Percentiles rank a stretch among this genome's conserved stretches.
Conservation (phyloP, 2,113 vertebrate genomes). For the Dascyllus trimaculatus region DNA sequence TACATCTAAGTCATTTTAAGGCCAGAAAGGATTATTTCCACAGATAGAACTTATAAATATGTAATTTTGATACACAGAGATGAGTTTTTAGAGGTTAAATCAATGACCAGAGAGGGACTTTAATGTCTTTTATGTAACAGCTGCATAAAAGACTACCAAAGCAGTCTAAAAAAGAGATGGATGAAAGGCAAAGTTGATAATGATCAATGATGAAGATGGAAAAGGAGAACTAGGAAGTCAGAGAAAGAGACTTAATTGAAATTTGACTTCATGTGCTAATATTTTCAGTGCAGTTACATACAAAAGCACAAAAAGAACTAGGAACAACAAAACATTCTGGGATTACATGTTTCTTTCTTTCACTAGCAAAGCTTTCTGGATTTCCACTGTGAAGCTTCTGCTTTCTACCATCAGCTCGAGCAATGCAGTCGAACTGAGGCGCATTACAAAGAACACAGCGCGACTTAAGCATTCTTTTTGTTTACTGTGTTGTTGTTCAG, state of each 20-base stretch:
- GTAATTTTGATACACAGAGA: too few relatives aligned
- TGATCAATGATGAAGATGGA: not conserved
- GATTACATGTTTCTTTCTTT: too few relatives aligned
- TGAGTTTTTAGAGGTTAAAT: too few relatives aligned
- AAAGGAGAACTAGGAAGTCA: not conserved
- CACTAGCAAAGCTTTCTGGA: not conserved
- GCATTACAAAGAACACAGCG: not conserved
- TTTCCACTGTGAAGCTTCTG: not conserved
- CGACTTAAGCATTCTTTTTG: not conserved
- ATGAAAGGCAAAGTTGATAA: not conserved
- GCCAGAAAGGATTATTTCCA: too few relatives aligned
- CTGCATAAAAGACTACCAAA: too few relatives aligned
- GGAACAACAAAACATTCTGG: not conserved
- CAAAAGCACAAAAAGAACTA: not conserved
- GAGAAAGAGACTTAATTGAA: too few relatives aligned
- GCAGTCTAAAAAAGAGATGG: too few relatives aligned
- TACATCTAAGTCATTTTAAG: too few relatives aligned
- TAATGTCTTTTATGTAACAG: too few relatives aligned
- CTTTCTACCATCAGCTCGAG: not conserved
- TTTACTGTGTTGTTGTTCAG: not conserved
- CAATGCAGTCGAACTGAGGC: not conserved
- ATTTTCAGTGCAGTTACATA: not conserved
- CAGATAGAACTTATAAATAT: too few relatives aligned
- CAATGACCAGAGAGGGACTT: too few relatives aligned
- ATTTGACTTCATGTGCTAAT: not conserved